These are phyloP conservation scores for Chalcis sispes DNA, from an alignment of 2,888 invertebrate genomes.

Conservation along the genomic window DNA sequence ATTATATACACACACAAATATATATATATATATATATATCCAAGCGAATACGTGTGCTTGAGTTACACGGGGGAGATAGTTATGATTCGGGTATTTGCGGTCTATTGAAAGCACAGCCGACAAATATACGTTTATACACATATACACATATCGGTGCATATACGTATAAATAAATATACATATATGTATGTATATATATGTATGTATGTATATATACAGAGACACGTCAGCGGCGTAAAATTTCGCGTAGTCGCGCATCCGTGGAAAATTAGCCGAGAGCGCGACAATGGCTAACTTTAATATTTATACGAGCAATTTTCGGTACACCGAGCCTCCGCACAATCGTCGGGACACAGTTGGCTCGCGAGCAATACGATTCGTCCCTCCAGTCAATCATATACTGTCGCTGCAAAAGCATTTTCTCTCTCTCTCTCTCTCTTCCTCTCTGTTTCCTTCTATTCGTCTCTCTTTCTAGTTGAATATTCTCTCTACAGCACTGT, in stretches of 20 bases:
- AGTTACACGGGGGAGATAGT: background rate
- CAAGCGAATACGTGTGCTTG: too few relatives aligned
- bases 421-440: background rate
- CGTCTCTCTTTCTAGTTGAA: background rate
- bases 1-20: too few relatives aligned
- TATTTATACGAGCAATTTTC: conserved; percentile 71
- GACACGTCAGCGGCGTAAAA: too few relatives aligned
- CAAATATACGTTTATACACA: too few relatives aligned
- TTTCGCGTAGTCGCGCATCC: conserved; percentile 29
- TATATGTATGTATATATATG: too few relatives aligned
- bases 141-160: too few relatives aligned
- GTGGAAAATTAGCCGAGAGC: conserved; percentile 68
- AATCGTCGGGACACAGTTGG: conserved; percentile 33
- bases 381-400: conserved; percentile 46
- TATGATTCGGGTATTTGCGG: background rate
- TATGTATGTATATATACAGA: too few relatives aligned
- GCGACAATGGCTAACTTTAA: conserved; percentile 62
- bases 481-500: background rate
- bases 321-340: conserved; percentile 53
- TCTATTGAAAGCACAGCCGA: conserved; percentile 19
- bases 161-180: too few relatives aligned
- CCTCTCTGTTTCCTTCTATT: background rate
- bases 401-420: conserved; percentile 12
- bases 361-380: too few relatives aligned
- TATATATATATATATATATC: too few relatives aligned